Conservation (phyloP, 2,113 vertebrate species). For the Spea multiplicata region DNA sequence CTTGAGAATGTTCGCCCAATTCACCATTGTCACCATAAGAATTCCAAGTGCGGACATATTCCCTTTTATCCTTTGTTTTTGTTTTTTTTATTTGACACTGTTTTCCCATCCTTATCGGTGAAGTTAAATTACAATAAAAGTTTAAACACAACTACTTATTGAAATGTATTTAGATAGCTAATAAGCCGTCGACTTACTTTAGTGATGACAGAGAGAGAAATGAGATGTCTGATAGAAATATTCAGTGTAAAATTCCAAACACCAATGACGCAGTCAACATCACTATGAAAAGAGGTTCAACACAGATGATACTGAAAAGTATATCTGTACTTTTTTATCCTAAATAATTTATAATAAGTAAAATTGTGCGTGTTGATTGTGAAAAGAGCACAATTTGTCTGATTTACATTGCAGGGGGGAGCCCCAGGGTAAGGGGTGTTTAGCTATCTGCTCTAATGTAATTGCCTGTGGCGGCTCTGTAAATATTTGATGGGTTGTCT, state of each 20-base stretch:
- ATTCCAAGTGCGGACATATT: no score
- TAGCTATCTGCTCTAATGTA: conserved; percentile 91
- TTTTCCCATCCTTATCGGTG: not conserved
- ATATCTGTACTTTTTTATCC: conserved; percentile 62
- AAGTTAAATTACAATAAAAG: no score
- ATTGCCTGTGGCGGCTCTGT: conserved; percentile 87
- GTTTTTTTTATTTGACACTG: not conserved
- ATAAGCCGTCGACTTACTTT: no score
- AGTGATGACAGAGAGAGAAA: no score
- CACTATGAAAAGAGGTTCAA: conserved; percentile 49
- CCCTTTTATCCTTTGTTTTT: not conserved
- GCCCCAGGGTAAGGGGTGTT: conserved; percentile 78
- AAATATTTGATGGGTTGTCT: conserved; percentile 92
- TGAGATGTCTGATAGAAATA: not conserved
- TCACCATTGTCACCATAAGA: no score
- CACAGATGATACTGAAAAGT: conserved; percentile 61
- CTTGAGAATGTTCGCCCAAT: no score
- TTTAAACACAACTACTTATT: no score
- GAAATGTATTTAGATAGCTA: no score
- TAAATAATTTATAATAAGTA: conserved; percentile 90
- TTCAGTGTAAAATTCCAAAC: conserved; percentile 1
- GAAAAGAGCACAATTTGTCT: conserved; percentile 83
- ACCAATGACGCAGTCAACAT: conserved; percentile 7
- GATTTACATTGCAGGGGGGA: conserved; percentile 73
- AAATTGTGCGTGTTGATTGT: conserved; percentile 89